phyloP scores from a whole-genome alignment of 2,888 invertebrate genomes.

The Mesorhabditis spiculigera region DNA sequence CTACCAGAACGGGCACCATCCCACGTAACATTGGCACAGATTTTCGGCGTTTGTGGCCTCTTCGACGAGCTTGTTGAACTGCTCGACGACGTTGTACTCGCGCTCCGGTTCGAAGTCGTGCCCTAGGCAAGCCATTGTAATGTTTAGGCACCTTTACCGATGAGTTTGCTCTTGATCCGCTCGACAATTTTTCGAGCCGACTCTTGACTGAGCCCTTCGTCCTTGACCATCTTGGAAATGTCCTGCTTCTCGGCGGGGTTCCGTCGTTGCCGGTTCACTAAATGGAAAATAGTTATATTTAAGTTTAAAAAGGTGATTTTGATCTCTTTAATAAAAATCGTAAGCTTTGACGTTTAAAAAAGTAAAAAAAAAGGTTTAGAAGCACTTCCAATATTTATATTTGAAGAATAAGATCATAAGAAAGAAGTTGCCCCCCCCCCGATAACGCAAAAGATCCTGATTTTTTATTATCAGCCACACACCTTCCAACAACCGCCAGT shows the following conservation, averaged over 20 bases:
- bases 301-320: too few relatives aligned
- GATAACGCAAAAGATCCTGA: too few relatives aligned
- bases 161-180: slow-evolving; percentile 46
- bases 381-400: too few relatives aligned
- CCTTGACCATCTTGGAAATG: slow-evolving; percentile 11
- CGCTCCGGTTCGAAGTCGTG: slow-evolving; percentile 31
- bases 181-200: slow-evolving; percentile 30
- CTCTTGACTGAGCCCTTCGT: slow-evolving; percentile 21
- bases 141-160: slow-evolving; percentile 24
- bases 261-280: slow-evolving; percentile 16
- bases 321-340: too few relatives aligned
- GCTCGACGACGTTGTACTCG: slow-evolving; percentile 71
- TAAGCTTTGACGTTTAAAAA: too few relatives aligned
- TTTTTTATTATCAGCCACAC: slow-evolving; percentile 9
- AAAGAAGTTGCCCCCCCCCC: neutral
- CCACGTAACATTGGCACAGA: slow-evolving; percentile 71
- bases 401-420: too few relatives aligned
- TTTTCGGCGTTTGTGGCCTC: slow-evolving; percentile 98
- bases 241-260: slow-evolving; percentile 23
- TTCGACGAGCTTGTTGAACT: slow-evolving; percentile 87
- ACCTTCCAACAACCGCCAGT: slow-evolving; percentile 82
- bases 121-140: slow-evolving; percentile 23
- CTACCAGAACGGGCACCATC: slow-evolving; percentile 71
- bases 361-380: too few relatives aligned
- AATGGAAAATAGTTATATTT: too few relatives aligned